phyloP scores from a whole-genome alignment of 2,113 vertebrate genomes.

The Sisor rabdophorus region DNA sequence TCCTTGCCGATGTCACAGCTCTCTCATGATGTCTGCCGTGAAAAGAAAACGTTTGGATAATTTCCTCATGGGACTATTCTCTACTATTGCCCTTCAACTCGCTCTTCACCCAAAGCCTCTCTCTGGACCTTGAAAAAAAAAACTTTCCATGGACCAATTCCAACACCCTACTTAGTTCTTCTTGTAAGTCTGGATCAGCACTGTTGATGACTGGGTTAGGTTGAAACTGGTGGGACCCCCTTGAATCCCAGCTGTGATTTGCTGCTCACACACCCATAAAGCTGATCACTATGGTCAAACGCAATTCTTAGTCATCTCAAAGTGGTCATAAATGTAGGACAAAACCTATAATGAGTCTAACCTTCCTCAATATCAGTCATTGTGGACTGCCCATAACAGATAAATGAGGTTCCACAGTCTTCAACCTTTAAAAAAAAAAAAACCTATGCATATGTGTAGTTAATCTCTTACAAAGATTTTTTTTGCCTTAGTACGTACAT shows the following conservation, averaged over 20 bases:
- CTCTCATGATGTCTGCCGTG: conserved; percentile 40
- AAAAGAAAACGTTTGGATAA: conserved; percentile 47
- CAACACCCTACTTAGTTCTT: conserved; percentile 28
- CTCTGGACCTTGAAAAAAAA: conserved; percentile 36
- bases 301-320: conserved; percentile 37
- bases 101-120: conserved; percentile 40
- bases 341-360: conserved; percentile 37
- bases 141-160: conserved; percentile 42
- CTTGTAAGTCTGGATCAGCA: conserved; percentile 38
- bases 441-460: conserved; percentile 27
- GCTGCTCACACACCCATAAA: conserved; percentile 41
- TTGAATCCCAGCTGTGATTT: conserved; percentile 41
- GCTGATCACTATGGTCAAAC: conserved; percentile 31
- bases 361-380: conserved; percentile 43
- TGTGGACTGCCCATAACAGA: conserved; percentile 22
- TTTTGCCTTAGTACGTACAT: conserved; percentile 29
- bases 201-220: conserved; percentile 41
- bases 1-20: conserved; percentile 49
- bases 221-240: conserved; percentile 38
- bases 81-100: conserved; percentile 46
- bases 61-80: conserved; percentile 42
- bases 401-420: conserved; percentile 40
- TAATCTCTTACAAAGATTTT: conserved; percentile 20
- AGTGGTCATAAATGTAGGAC: conserved; percentile 40
- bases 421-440: conserved; percentile 40